phyloP scores from a whole-genome alignment of 2,797 vertebrate species.

The Macropodus opercularis region DNA sequence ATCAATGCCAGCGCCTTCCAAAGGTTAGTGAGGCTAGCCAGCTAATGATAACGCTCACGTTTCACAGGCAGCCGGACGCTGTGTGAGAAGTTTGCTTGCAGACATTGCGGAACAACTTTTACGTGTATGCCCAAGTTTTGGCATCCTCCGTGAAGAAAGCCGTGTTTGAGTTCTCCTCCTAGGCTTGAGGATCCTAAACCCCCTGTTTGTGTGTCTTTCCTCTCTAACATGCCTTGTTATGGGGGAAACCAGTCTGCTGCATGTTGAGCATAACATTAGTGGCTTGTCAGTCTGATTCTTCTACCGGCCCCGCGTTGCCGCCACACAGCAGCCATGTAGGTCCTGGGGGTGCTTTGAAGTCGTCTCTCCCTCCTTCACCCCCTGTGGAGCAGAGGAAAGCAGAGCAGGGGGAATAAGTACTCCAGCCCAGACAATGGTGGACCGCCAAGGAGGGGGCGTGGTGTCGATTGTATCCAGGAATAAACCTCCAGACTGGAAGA shows the following conservation, averaged over 20 bases:
- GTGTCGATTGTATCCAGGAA: conserved; percentile 46
- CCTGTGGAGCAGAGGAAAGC: conserved; percentile 63
- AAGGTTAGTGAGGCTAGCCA: conserved; percentile 9
- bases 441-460: conserved; percentile 39
- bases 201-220: conserved; percentile 29
- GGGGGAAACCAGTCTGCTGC: conserved; percentile 61
- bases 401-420: conserved; percentile 62
- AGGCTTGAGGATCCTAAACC: no score
- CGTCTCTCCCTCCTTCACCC: conserved; percentile 46
- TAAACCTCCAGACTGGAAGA: conserved; percentile 32
- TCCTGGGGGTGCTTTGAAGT: conserved; percentile 63
- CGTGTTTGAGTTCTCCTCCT: no score
- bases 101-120: no score
- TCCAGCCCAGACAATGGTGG: conserved; percentile 68
- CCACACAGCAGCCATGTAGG: conserved; percentile 18
- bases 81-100: no score
- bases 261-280: conserved; percentile 66
- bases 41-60: conserved; percentile 18
- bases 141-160: no score
- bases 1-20: conserved; percentile 46
- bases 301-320: conserved; percentile 66
- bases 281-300: conserved; percentile 66
- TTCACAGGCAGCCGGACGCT: conserved; percentile 4
- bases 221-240: conserved; percentile 64
- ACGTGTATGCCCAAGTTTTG: no score